Conservation (phyloP, 2,113 vertebrate species). For the Aphyosemion australe region DNA sequence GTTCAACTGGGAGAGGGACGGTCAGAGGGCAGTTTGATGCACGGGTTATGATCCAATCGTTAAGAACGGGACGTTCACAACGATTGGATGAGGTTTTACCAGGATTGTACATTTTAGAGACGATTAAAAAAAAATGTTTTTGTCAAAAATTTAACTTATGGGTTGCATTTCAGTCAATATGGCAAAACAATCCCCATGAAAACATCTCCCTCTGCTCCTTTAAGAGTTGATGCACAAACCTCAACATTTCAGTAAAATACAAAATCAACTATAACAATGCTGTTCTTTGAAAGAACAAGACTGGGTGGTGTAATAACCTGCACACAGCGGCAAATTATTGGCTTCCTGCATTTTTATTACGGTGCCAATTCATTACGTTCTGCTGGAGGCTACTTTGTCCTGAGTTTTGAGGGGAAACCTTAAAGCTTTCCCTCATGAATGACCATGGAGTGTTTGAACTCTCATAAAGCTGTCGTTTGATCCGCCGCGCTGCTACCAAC, state of each 20-base stretch:
- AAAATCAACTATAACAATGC: conserved; percentile 5
- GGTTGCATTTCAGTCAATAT: too few relatives aligned
- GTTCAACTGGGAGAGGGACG: too few relatives aligned
- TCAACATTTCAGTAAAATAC: background rate
- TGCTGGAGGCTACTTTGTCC: conserved; percentile 34
- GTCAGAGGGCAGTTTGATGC: too few relatives aligned
- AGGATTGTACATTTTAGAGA: too few relatives aligned
- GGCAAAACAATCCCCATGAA: too few relatives aligned
- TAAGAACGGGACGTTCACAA: too few relatives aligned
- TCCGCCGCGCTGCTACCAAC: conserved; percentile 40
- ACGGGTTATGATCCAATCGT: too few relatives aligned
- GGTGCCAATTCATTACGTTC: conserved; percentile 31
- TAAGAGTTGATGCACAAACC: too few relatives aligned
- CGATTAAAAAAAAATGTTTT: too few relatives aligned
- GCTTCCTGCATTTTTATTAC: conserved; percentile 23
- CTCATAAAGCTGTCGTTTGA: conserved; percentile 58
- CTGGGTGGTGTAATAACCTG: conserved; percentile 14
- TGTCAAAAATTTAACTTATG: too few relatives aligned
- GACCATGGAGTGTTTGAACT: conserved; percentile 31
- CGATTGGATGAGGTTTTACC: too few relatives aligned
- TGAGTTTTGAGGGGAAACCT: conserved; percentile 27
- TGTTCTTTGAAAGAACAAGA: conserved; percentile 7
- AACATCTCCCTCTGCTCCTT: too few relatives aligned
- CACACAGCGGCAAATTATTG: conserved; percentile 25
- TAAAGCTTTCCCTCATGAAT: conserved; percentile 45